Percentiles rank a stretch among this genome's conserved stretches.
These are phyloP conservation scores for Oncorhynchus mykiss DNA, from an alignment of 2,113 vertebrate genomes.

Conservation along the genomic window DNA sequence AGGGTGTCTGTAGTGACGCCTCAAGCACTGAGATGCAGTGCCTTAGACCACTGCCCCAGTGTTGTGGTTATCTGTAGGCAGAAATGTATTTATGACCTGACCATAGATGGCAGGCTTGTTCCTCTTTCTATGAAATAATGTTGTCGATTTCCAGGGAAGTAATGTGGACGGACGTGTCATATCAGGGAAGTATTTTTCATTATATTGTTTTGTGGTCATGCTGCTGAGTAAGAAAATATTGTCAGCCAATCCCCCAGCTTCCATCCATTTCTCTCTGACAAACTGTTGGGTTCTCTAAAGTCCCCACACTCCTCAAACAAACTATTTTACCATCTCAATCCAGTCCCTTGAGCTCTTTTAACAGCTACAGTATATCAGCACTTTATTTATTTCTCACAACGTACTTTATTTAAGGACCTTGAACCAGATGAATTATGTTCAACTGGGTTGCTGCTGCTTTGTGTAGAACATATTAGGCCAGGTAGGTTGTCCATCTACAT, in stretches of 20 bases:
- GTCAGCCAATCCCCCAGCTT: slow-evolving; percentile 14
- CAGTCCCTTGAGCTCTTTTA: neutral
- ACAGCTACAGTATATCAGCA: slow-evolving; percentile 56
- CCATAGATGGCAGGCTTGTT: slow-evolving; percentile 60
- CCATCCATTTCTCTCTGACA: slow-evolving; percentile 26
- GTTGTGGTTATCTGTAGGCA: neutral
- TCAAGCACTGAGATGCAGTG: too few relatives aligned
- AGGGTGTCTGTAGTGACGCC: too few relatives aligned
- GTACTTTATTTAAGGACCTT: slow-evolving; percentile 30
- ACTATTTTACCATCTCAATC: neutral
- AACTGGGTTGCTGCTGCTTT: neutral
- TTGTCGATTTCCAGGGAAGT: neutral
- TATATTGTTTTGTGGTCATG: slow-evolving; percentile 45
- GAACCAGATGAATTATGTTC: neutral
- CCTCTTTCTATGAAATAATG: slow-evolving; percentile 5
- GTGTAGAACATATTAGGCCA: neutral
- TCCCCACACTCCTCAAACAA: slow-evolving; percentile 7
- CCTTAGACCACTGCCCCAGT: neutral
- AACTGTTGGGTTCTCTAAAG: slow-evolving; percentile 35
- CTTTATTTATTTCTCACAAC: slow-evolving; percentile 59
- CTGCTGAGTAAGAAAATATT: slow-evolving; percentile 63
- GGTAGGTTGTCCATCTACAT: neutral
- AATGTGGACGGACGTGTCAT: neutral
- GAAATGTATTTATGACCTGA: neutral
- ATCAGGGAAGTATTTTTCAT: slow-evolving; percentile 56